Conservation (phyloP, 2,888 invertebrate genomes). For the Biston stratarius region DNA sequence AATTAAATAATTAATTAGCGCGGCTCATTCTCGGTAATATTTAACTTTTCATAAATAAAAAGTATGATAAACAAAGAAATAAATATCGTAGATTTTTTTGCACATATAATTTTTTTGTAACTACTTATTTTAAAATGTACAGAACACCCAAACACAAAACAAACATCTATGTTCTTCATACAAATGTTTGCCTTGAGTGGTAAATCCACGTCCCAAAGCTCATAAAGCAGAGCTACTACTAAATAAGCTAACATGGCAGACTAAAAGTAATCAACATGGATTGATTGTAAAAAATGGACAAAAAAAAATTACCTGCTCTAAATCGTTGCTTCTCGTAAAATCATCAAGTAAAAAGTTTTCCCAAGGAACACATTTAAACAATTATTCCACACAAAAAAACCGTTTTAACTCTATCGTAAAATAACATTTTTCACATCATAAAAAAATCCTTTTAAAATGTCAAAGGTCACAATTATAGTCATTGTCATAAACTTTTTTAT, state of each 20-base stretch:
- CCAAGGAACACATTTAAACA: slow-evolving; percentile 18
- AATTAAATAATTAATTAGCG: slow-evolving; percentile 20
- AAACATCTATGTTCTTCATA: no score
- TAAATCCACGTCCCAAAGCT: no score
- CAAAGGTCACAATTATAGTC: slow-evolving; percentile 49
- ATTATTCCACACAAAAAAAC: neutral
- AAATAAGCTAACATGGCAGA: no score
- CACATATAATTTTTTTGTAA: no score
- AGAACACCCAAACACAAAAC: no score
- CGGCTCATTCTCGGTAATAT: neutral
- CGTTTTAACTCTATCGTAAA: neutral
- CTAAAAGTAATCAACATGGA: no score
- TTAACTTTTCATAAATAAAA: neutral
- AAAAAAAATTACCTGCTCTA: neutral
- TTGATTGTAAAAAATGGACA: no score
- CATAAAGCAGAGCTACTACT: no score
- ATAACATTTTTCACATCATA: slow-evolving; percentile 19
- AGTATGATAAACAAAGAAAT: neutral
- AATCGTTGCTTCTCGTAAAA: neutral
- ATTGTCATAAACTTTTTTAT: slow-evolving; percentile 37
- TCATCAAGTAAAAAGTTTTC: slow-evolving; percentile 16
- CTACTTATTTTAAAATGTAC: neutral
- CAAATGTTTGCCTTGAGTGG: no score
- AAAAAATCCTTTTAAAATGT: slow-evolving; percentile 28
- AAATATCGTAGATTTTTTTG: no score